Percentiles rank a stretch among this genome's conserved stretches.
These are phyloP conservation scores for Eupithecia subfuscata DNA, from an alignment of 2,888 invertebrate species.

Conservation along the genomic window DNA sequence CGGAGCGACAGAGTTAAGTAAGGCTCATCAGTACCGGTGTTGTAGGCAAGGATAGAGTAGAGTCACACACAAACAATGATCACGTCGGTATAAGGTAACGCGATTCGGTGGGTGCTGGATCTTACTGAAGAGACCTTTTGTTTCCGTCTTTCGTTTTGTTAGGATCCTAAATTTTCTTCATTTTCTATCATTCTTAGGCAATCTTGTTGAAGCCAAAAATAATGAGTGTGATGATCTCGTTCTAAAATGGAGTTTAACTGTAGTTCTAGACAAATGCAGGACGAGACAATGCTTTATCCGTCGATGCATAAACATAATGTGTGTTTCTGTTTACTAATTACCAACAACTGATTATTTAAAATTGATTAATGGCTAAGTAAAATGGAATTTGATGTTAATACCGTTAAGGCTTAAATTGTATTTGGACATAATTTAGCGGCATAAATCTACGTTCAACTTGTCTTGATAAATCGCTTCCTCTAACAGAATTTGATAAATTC, in stretches of 20 bases:
- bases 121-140: neutral
- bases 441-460: constrained; percentile 2
- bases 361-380: constrained; percentile 2
- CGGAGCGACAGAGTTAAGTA: neutral
- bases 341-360: neutral
- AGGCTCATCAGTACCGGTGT: neutral
- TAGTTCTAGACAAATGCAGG: neutral
- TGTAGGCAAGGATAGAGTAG: neutral
- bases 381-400: constrained; percentile 11
- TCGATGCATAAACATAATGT: neutral
- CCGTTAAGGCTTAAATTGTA: constrained; percentile 18
- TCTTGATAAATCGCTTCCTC: neutral
- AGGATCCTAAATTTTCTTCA: neutral
- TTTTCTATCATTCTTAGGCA: neutral
- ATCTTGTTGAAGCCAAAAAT: neutral
- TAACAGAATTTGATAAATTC: neutral
- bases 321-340: neutral
- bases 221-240: neutral
- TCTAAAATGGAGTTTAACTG: neutral
- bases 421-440: constrained; percentile 14
- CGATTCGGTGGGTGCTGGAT: neutral
- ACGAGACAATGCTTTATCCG: neutral
- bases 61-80: neutral
- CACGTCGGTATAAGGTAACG: neutral
- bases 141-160: neutral